Evolutionary conservation across 1,140 invertebrate species (phyloP).

Genomic region (Copidosoma floridanum): DNA sequence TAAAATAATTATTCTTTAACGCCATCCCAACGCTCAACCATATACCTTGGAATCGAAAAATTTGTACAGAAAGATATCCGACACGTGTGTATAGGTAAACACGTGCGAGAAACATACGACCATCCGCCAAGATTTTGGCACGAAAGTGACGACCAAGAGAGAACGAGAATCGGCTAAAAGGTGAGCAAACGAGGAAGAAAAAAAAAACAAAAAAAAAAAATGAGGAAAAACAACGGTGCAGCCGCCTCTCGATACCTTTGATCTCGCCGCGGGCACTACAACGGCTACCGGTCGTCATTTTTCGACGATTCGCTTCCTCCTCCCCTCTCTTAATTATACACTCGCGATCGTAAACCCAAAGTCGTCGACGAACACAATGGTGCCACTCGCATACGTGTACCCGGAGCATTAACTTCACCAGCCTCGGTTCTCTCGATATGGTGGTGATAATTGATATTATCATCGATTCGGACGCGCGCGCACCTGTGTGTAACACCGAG

Average conservation of each 20-base stretch:
- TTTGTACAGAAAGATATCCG: no score
- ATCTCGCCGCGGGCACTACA: conserved; percentile 37
- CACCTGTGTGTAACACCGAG: no score
- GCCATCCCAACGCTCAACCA: no score
- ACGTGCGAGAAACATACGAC: no score
- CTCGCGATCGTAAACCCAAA: conserved; percentile 7
- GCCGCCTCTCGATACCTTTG: conserved; percentile 29
- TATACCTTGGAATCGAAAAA: no score
- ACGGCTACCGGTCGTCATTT: neutral
- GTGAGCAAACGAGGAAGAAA: conserved; percentile 14
- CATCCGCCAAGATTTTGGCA: no score
- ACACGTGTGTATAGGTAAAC: no score
- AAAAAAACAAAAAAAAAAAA: conserved; percentile 17
- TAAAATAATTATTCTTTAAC: no score
- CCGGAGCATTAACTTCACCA: no score
- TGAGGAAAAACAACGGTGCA: neutral
- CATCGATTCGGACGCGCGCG: conserved; percentile 17
- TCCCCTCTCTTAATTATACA: conserved; percentile 24
- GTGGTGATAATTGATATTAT: conserved; percentile 28
- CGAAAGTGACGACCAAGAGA: no score
- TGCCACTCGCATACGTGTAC: no score
- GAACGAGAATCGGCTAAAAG: neutral
- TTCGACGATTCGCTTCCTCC: conserved; percentile 10
- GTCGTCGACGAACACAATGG: neutral
- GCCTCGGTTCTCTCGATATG: no score